Conservation (phyloP, 2,113 vertebrate genomes). For the Pollachius pollachius region DNA sequence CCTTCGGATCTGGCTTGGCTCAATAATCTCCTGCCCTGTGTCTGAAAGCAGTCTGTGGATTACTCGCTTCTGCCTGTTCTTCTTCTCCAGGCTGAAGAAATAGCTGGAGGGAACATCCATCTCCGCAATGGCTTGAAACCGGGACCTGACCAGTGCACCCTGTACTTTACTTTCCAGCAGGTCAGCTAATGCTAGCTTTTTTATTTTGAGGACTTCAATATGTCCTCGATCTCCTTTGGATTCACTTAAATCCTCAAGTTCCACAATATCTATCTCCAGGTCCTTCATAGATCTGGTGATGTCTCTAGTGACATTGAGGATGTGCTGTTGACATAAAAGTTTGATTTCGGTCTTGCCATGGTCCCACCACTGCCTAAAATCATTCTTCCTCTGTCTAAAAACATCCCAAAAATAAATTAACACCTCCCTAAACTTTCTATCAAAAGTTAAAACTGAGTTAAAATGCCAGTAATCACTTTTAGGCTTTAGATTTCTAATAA, state of each 20-base stretch:
- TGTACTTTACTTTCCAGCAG: background rate
- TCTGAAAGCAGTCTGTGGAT: too few relatives aligned
- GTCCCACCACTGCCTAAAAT: too few relatives aligned
- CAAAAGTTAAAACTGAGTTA: background rate
- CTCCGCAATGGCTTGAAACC: background rate
- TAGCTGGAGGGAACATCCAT: background rate
- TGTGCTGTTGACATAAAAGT: too few relatives aligned
- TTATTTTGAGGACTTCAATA: background rate
- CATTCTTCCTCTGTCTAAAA: too few relatives aligned
- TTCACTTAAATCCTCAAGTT: background rate
- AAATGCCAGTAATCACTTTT: conserved; percentile 5
- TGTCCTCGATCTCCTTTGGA: conserved; percentile 1
- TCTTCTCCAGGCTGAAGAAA: background rate
- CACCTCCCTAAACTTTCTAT: too few relatives aligned
- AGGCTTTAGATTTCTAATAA: background rate
- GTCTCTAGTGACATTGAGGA: background rate
- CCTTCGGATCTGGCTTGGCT: too few relatives aligned
- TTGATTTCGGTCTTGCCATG: too few relatives aligned
- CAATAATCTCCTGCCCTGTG: background rate
- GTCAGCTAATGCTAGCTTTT: background rate
- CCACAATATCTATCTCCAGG: background rate
- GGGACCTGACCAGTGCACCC: background rate
- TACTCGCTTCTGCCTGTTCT: background rate
- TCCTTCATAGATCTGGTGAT: background rate
- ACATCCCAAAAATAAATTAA: background rate